These are phyloP conservation scores for Junonia oenone DNA, from an alignment of 2,888 invertebrate genomes.

Conservation along the genomic window DNA sequence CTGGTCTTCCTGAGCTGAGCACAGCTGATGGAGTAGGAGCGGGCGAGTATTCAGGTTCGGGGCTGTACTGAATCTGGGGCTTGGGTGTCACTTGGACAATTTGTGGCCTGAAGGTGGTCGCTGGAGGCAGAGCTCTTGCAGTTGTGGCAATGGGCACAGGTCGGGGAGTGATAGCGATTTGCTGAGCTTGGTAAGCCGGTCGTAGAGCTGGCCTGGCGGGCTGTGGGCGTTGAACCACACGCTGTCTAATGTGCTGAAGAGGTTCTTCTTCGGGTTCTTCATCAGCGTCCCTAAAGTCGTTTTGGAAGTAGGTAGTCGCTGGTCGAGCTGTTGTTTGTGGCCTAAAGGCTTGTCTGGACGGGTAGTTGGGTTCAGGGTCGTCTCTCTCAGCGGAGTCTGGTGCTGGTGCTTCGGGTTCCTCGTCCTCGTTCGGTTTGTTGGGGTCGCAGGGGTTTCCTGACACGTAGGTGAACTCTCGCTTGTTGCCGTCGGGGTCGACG, in stretches of 20 bases:
- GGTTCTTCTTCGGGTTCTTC: slow-evolving; percentile 79
- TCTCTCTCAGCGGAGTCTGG: slow-evolving; percentile 80
- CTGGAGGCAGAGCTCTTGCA: slow-evolving; percentile 77
- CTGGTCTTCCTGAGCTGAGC: slow-evolving; percentile 50
- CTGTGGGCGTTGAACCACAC: slow-evolving; percentile 63
- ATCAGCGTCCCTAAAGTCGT: slow-evolving; percentile 83
- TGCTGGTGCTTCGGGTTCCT: slow-evolving; percentile 74
- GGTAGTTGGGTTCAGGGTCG: slow-evolving; percentile 82
- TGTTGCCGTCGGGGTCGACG: slow-evolving; percentile 91
- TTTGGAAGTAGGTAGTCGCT: slow-evolving; percentile 85
- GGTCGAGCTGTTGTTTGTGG: slow-evolving; percentile 72
- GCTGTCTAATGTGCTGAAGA: slow-evolving; percentile 65
- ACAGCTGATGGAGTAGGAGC: slow-evolving; percentile 51
- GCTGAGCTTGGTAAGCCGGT: slow-evolving; percentile 69
- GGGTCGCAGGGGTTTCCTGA: slow-evolving; percentile 93
- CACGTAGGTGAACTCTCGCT: slow-evolving; percentile 91
- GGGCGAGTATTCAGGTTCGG: slow-evolving; percentile 64
- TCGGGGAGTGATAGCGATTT: slow-evolving; percentile 81
- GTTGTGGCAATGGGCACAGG: slow-evolving; percentile 75
- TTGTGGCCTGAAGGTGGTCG: slow-evolving; percentile 84
- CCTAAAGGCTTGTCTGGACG: slow-evolving; percentile 64
- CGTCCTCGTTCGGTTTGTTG: slow-evolving; percentile 84
- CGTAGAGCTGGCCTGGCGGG: slow-evolving; percentile 45
- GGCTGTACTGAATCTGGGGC: slow-evolving; percentile 69
- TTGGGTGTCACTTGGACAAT: slow-evolving; percentile 79